Base-by-base conservation (phyloP, 2,113 vertebrate genomes). In the Sminthopsis crassicaudata region DNA sequence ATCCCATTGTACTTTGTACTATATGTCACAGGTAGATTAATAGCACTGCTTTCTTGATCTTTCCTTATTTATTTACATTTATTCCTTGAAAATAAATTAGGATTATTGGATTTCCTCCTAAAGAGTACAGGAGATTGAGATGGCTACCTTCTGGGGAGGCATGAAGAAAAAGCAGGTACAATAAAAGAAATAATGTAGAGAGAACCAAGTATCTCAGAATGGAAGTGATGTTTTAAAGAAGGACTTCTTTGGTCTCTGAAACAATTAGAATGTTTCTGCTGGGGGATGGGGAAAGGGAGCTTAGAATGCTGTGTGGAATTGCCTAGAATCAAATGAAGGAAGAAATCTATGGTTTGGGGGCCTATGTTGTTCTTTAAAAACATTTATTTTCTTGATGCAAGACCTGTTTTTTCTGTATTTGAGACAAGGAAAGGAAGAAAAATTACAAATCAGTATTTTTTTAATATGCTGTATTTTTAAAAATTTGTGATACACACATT, bases 391-490 rank as follows among this genome's bases (percentile, higher is more conserved):
- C 76, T 89, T 14, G 52, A 94, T 36, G 24, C 51, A 95, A 94
- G 52, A 7, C 42, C 27, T 88, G 92, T 92, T 93, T 48, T n/a
- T 50, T 89, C 27, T 50, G 53, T 92, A 36, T 19, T 57, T 91
- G 8, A 53, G n/a, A n/a, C 36, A 94, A 46, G 92, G 94, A 95
- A 93, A 55, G 51, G 12, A 95, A 96, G 50, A 91, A 91, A 96
- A 91, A 90, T 30, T 96, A 89, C 93, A 93, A 60, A 84, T 60
- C 94, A 67, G 53, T 53, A 95, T 92, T 94, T 95, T 93, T 90
- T 60, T 3, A 50, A 94, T 89, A 10, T 52, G 67, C 4, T 51
- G 30, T 94, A 51, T 51, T 51, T 51, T 51, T 51, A 50, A 50
- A 50, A 48, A 48, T 7, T 51, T 51, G 50, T 1, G 8, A 51